phyloP scores from a whole-genome alignment of 2,113 vertebrate genomes.

The Oncorhynchus nerka region DNA sequence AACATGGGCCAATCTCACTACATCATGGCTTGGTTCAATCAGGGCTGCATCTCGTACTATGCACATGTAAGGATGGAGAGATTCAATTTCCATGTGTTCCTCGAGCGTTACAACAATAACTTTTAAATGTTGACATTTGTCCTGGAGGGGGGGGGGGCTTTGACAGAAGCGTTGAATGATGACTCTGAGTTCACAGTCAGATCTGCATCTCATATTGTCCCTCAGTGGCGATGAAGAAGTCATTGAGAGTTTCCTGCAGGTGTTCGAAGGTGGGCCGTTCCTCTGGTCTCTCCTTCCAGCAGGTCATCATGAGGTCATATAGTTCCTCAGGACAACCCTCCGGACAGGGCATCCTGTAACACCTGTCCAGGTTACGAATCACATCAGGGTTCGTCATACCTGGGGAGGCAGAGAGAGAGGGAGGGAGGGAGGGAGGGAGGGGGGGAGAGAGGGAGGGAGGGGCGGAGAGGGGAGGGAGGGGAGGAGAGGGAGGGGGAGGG shows the following conservation, averaged over 20 bases:
- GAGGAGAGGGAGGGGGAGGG: too few species aligned
- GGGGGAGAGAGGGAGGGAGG: too few species aligned
- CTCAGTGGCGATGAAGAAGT: conserved; percentile 91
- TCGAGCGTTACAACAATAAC: too few species aligned
- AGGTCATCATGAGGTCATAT: conserved; percentile 80
- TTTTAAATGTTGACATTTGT: too few species aligned
- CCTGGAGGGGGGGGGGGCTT: too few species aligned
- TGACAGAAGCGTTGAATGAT: too few species aligned
- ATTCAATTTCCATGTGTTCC: too few species aligned
- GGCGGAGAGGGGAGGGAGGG: neutral
- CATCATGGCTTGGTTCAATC: neutral
- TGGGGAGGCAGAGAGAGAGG: conserved; percentile 36
- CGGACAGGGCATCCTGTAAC: conserved; percentile 89
- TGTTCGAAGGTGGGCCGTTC: conserved; percentile 96
- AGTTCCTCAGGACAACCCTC: conserved; percentile 81
- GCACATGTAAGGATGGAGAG: too few species aligned
- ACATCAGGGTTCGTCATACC: conserved; percentile 97
- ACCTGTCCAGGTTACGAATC: conserved; percentile 80
- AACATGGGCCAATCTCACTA: neutral
- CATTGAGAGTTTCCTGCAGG: conserved; percentile 84
- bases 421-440: too few species aligned
- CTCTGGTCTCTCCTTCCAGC: conserved; percentile 83
- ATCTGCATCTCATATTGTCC: conserved; percentile 87
- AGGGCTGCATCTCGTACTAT: neutral
- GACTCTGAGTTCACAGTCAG: conserved; percentile 2